phyloP scores from a whole-genome alignment of 2,797 vertebrate genomes.

The Lycodopsis pacificus region DNA sequence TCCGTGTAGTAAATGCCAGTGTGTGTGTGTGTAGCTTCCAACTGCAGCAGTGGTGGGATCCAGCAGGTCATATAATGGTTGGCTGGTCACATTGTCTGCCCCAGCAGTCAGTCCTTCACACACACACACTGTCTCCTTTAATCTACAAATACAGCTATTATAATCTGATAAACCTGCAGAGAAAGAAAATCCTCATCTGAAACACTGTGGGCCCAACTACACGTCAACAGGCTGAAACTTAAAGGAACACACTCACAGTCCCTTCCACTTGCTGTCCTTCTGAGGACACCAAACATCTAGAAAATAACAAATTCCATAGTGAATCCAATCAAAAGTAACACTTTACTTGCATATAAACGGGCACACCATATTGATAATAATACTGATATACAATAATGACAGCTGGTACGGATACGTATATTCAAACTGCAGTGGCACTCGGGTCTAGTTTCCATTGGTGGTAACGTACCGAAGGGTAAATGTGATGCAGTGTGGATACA shows the following conservation, averaged over 20 bases:
- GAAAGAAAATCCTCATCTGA: slow-evolving; percentile 15
- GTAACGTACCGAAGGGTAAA: not conserved
- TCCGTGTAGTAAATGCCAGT: slow-evolving; percentile 16
- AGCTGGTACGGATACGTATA: not conserved
- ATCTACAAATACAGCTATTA: slow-evolving; percentile 66
- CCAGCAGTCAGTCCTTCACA: slow-evolving; percentile 60
- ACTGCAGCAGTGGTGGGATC: slow-evolving; percentile 51
- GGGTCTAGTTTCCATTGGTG: not conserved
- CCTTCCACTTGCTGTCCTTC: not conserved
- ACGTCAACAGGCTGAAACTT: not conserved
- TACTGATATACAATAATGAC: not conserved
- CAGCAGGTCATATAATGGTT: slow-evolving; percentile 75
- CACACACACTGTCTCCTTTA: slow-evolving; percentile 45
- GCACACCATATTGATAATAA: not conserved
- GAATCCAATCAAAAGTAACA: not conserved
- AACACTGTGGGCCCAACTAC: not conserved
- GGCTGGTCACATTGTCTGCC: slow-evolving; percentile 73
- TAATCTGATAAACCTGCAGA: slow-evolving; percentile 54
- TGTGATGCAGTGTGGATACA: not conserved
- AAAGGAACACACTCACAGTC: not conserved
- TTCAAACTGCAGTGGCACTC: not conserved
- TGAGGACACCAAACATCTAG: not conserved
- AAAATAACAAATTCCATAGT: not conserved
- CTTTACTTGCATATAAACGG: not conserved
- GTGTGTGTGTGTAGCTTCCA: slow-evolving; percentile 9